Evolutionary conservation across 2,113 vertebrate species (phyloP), one percentile per base, ranked within the genome.

Genomic region (Triplophysa rosa): DNA sequence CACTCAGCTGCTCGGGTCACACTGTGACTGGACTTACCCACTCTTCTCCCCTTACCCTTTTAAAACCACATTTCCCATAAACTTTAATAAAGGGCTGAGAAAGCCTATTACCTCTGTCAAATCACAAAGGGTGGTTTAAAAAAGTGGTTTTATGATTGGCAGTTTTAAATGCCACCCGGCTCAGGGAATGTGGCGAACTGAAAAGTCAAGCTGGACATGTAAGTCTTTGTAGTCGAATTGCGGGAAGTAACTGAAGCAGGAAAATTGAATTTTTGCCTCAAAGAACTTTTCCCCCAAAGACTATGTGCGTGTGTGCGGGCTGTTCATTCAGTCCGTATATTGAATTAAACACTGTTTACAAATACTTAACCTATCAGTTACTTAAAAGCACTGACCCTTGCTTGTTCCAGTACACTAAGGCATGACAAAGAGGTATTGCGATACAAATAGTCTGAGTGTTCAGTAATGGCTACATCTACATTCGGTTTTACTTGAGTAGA

Each of bases 241-340:
- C 80, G 56, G 52, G 49, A 37, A 81, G 49, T 66, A 84, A 78
- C 74, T 86, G 64, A 74, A 82, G 80, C 78, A 81, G 52, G 83
- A 73, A 84, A 84, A 84, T 84, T 33, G 78, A 82, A 77, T 78
- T 77, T 80, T 72, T 77, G 77, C 80, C 69, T 75, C 72, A 14
- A 67, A 79, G 76, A 75, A 49, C 54, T 74, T 61, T 52, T 21
- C 37, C 47, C 71, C 73, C 71, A 65, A 76, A 80, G 80, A 77
- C 47, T 82, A 29, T 63, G 61, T 61, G 58, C 14, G 16, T 24
- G 58, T 77, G 78, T 79, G 54, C 62, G 77, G 76, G 76, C 61
- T 62, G 37, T 71, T 82, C 75, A 71, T 79, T 79, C 75, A 58
- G 59, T 67, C 64, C 65, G 62, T 78, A 71, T 29, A 67, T 63